phyloP scores from a whole-genome alignment of 2,888 invertebrate genomes.

The Ectropis crepuscularia region DNA sequence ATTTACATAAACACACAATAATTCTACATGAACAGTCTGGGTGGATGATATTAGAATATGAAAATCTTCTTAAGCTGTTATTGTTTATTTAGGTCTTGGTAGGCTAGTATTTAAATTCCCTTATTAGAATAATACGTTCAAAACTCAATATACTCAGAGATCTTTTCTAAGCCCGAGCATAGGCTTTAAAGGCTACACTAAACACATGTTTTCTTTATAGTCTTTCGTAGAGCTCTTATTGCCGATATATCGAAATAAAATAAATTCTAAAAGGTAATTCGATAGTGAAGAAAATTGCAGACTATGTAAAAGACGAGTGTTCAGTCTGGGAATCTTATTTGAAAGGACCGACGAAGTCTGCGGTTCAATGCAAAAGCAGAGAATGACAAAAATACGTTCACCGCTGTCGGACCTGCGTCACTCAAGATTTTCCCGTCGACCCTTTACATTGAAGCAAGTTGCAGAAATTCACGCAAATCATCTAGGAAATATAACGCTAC shows the following conservation, averaged over 20 bases:
- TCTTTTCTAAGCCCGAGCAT: neutral
- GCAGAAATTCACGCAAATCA: slow-evolving; percentile 61
- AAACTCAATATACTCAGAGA: neutral
- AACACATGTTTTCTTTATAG: no score
- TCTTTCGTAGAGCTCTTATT: no score
- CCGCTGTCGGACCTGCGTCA: slow-evolving; percentile 70
- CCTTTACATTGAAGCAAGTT: slow-evolving; percentile 60
- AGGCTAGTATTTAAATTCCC: slow-evolving; percentile 6
- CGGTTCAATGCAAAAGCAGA: slow-evolving; percentile 57
- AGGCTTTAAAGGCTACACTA: neutral
- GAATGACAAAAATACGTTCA: slow-evolving; percentile 69
- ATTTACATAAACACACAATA: slow-evolving; percentile 15
- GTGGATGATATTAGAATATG: slow-evolving; percentile 15
- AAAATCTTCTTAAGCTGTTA: slow-evolving; percentile 17
- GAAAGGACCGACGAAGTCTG: slow-evolving; percentile 31
- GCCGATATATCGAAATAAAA: neutral
- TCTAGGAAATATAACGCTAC: slow-evolving; percentile 47
- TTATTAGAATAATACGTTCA: slow-evolving; percentile 6
- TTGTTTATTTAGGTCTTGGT: slow-evolving; percentile 17
- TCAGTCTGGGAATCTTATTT: slow-evolving; percentile 28
- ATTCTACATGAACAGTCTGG: slow-evolving; percentile 3
- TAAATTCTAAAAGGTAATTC: slow-evolving; percentile 4
- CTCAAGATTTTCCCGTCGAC: slow-evolving; percentile 59
- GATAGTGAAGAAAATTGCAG: slow-evolving; percentile 12
- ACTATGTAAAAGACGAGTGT: slow-evolving; percentile 20